phyloP scores from a whole-genome alignment of 2,797 vertebrate species.

The Uromys caudimaculatus region DNA sequence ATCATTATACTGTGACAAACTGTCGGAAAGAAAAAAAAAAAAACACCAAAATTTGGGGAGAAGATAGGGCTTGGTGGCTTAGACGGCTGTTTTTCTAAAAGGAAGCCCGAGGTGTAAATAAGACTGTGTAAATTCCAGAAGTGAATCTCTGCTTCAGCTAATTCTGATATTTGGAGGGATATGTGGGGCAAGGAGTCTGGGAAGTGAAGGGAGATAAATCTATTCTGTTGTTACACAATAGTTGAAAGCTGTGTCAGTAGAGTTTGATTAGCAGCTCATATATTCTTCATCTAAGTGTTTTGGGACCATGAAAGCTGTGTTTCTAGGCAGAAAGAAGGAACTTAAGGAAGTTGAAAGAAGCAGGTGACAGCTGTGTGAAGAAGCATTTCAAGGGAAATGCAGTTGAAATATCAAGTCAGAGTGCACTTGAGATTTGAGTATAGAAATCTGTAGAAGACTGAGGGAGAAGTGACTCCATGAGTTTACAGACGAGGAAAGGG shows the following conservation, averaged over 20 bases:
- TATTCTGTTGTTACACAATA: conserved; percentile 25
- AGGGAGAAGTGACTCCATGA: background rate
- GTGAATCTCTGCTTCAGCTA: background rate
- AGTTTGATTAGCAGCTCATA: conserved; percentile 28
- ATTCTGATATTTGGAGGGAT: conserved; percentile 45
- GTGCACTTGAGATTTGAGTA: background rate
- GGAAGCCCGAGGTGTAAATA: conserved; percentile 46
- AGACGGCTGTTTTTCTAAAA: conserved; percentile 58
- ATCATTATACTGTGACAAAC: conserved; percentile 49
- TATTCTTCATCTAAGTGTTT: conserved; percentile 2
- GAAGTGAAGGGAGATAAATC: conserved; percentile 43
- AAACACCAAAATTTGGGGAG: conserved; percentile 55
- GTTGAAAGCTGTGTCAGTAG: background rate
- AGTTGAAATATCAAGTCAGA: background rate
- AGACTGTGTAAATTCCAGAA: conserved; percentile 51
- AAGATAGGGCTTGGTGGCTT: conserved; percentile 3
- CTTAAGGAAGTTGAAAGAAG: background rate
- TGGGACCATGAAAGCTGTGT: background rate
- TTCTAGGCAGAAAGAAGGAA: background rate
- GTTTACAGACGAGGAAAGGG: background rate
- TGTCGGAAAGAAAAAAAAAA: conserved; percentile 41
- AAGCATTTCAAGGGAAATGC: conserved; percentile 7
- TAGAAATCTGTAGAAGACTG: background rate
- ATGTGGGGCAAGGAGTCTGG: background rate
- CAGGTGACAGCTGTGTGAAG: background rate